phyloP scores from a whole-genome alignment of 2,888 invertebrate genomes.

The Erebia ligea region DNA sequence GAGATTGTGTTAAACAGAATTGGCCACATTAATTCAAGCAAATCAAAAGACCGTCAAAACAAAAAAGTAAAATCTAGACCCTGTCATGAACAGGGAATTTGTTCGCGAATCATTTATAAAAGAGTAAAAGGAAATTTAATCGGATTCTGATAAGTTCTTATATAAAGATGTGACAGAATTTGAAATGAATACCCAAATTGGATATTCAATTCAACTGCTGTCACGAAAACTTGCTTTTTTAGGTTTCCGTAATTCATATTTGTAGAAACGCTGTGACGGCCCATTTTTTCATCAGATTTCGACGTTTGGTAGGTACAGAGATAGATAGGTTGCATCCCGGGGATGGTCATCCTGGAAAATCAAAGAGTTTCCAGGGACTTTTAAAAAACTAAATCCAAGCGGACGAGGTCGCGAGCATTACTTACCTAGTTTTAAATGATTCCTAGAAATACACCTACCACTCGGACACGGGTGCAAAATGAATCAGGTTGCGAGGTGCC shows the following conservation, averaged over 20 bases:
- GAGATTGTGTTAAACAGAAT: no score
- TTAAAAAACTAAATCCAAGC: no score
- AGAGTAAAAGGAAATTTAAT: not conserved
- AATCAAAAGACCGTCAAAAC: not conserved
- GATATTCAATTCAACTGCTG: not conserved
- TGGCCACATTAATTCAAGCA: not conserved
- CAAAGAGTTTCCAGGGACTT: no score
- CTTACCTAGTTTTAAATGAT: no score
- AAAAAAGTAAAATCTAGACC: constrained; percentile 25
- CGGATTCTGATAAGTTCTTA: constrained; percentile 8
- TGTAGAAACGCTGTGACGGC: not conserved
- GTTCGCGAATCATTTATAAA: constrained; percentile 14
- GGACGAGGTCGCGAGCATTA: no score
- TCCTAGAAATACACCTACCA: no score
- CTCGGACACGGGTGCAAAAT: no score
- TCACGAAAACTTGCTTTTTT: not conserved
- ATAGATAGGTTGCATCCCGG: no score
- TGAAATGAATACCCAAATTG: not conserved
- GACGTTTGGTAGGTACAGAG: no score
- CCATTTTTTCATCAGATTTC: no score
- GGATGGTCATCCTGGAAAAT: no score
- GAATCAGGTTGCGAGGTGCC: no score
- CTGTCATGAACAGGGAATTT: constrained; percentile 27
- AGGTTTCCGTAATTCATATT: not conserved
- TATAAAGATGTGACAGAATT: constrained; percentile 9